These are phyloP conservation scores for Caenorhabditis afra DNA, from an alignment of 2,888 invertebrate genomes.

Conservation along the genomic window DNA sequence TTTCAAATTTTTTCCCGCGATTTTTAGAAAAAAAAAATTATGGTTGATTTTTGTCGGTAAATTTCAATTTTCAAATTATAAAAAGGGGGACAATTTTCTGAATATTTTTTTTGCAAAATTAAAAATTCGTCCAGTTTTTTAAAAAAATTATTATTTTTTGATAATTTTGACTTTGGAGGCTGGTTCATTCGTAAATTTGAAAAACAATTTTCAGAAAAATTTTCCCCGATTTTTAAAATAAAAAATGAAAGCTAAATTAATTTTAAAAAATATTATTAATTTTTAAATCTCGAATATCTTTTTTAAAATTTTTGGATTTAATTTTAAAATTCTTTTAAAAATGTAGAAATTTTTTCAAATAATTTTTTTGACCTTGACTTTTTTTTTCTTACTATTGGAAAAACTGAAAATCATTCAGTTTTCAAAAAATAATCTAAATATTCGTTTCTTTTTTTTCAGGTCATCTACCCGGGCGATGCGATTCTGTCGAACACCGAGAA, in stretches of 20 bases:
- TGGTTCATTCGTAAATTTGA: background rate
- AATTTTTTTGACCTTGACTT: too few species aligned
- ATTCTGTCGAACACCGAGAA: slow-evolving; percentile 83
- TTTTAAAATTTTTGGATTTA: too few species aligned
- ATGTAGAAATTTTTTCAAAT: too few species aligned
- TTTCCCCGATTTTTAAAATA: background rate
- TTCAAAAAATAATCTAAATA: background rate
- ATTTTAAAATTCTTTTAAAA: too few species aligned
- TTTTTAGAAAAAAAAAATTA: background rate
- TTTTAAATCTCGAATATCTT: too few species aligned
- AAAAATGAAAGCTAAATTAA: too few species aligned
- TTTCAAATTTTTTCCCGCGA: too few species aligned
- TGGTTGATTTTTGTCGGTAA: background rate
- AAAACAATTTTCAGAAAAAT: background rate
- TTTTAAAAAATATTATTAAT: background rate
- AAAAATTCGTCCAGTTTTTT: background rate
- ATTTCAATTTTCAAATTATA: background rate
- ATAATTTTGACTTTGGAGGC: background rate
- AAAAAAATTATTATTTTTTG: background rate
- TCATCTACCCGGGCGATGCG: slow-evolving; percentile 89
- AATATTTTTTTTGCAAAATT: too few species aligned
- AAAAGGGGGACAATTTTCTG: background rate
- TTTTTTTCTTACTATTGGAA: too few species aligned
- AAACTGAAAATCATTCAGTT: background rate
- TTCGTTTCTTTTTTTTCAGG: slow-evolving; percentile 82